phyloP scores from a whole-genome alignment of 2,797 vertebrate genomes.

The Sebastes itinus region DNA sequence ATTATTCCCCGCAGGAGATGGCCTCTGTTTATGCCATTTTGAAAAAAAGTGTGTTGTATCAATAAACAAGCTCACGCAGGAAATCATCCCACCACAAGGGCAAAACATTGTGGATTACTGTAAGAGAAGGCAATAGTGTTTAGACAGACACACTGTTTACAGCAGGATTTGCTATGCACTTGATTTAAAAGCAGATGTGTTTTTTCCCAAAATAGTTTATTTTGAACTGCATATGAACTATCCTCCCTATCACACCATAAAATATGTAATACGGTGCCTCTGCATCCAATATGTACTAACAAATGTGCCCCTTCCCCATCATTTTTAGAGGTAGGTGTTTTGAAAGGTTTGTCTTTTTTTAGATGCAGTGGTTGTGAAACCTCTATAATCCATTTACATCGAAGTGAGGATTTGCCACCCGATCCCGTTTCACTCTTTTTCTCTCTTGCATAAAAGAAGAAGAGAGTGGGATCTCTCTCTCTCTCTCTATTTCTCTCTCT shows the following conservation, averaged over 20 bases:
- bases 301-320: not conserved
- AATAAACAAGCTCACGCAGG: not conserved
- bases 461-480: slow-evolving; percentile 21
- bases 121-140: not conserved
- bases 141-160: not conserved
- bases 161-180: not conserved
- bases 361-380: slow-evolving; percentile 38
- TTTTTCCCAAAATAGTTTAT: not conserved
- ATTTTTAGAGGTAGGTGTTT: slow-evolving; percentile 17
- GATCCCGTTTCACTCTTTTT: slow-evolving; percentile 61
- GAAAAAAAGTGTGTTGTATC: not conserved
- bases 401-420: slow-evolving; percentile 64
- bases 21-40: not conserved
- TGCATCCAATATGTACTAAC: not conserved
- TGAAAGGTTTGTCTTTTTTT: slow-evolving; percentile 41
- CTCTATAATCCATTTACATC: slow-evolving; percentile 62
- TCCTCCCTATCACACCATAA: not conserved
- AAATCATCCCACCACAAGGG: not conserved
- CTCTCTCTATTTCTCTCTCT: not conserved
- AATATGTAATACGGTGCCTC: not conserved
- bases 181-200: not conserved
- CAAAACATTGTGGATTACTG: not conserved
- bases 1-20: not conserved
- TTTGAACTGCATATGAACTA: not conserved
- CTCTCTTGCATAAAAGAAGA: slow-evolving; percentile 64